Conservation (phyloP, 2,797 vertebrate genomes). For the Sarcoramphus papa region DNA sequence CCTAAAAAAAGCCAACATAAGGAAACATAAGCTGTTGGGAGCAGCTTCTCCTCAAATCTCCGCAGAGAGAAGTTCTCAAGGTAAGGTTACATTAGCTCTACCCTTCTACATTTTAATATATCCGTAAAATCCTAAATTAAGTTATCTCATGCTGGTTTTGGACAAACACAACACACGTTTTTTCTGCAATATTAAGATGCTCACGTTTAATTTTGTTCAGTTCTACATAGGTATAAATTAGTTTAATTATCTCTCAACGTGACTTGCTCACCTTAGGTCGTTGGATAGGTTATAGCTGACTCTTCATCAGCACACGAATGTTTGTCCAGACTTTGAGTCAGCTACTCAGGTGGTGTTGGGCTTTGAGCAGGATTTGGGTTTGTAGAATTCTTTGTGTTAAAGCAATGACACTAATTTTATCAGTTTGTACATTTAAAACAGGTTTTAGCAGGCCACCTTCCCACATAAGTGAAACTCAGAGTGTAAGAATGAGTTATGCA, state of each 20-base stretch:
- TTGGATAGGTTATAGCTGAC: neutral
- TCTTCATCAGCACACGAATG: neutral
- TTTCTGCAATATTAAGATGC: neutral
- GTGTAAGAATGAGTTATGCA: neutral
- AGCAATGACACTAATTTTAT: neutral
- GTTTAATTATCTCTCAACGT: rapidly evolving
- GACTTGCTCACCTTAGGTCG: neutral
- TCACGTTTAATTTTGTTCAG: neutral
- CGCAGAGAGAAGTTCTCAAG: neutral
- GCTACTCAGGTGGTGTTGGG: rapidly evolving
- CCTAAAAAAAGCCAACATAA: neutral
- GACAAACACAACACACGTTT: rapidly evolving
- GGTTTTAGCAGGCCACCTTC: neutral
- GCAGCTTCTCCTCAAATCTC: neutral
- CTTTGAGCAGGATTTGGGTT: neutral
- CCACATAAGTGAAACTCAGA: neutral
- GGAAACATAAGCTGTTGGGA: neutral
- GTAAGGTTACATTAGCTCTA: neutral
- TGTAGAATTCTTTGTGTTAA: neutral
- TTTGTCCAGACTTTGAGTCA: neutral
- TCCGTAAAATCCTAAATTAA: neutral
- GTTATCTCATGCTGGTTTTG: neutral
- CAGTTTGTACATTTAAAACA: neutral
- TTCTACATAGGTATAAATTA: neutral
- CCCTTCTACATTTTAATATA: neutral